Conservation (phyloP, 2,888 invertebrate species). For the Rotaria macrura region DNA sequence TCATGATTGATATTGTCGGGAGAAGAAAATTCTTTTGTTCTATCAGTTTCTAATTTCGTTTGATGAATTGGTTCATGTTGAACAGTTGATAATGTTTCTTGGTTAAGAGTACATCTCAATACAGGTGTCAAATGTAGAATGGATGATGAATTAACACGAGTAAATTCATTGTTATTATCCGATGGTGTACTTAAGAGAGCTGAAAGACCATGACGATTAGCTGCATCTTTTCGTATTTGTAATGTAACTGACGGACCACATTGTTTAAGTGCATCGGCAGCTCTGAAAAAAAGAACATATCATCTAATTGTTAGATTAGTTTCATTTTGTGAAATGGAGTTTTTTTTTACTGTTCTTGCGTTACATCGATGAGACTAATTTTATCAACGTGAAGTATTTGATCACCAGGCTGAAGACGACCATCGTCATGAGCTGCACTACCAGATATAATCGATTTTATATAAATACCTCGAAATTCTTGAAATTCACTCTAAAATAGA, state of each 20-base stretch:
- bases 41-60: too few species aligned
- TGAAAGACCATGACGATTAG: conserved; percentile 81
- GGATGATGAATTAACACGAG: not conserved
- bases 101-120: too few species aligned
- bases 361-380: conserved; percentile 72
- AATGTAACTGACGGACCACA: conserved; percentile 84
- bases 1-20: too few species aligned
- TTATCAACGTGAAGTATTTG: conserved; percentile 91
- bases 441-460: conserved; percentile 92
- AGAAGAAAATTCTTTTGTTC: too few species aligned
- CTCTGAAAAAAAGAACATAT: conserved; percentile 53
- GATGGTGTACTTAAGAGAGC: not conserved
- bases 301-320: too few species aligned
- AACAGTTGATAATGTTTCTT: not conserved
- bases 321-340: too few species aligned
- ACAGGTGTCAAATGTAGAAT: not conserved
- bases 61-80: too few species aligned
- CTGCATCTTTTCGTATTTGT: conserved; percentile 93
- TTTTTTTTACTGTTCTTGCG: conserved; percentile 54
- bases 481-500: conserved; percentile 47
- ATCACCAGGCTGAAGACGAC: conserved; percentile 86
- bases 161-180: not conserved
- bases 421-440: conserved; percentile 61
- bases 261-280: conserved; percentile 84
- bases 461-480: conserved; percentile 76